Percentiles rank a stretch among this genome's conserved stretches.
phyloP scores from a whole-genome alignment of 2,888 invertebrate species.

The Drosophila melanocephala region DNA sequence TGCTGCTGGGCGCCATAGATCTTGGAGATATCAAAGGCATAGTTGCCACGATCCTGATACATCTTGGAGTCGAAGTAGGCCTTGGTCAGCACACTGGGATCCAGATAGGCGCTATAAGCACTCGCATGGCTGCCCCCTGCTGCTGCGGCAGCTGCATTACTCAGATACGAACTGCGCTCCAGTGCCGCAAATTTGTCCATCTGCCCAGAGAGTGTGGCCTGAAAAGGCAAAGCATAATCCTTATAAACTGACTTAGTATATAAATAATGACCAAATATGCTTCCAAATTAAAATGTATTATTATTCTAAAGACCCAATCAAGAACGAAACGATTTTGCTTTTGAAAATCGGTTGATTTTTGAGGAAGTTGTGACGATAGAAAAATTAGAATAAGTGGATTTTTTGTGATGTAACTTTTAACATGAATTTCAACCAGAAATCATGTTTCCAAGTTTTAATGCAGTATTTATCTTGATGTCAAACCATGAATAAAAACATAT shows the following conservation, averaged over 20 bases:
- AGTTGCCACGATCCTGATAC: constrained; percentile 86
- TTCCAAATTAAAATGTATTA: neutral
- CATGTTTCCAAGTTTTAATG: neutral
- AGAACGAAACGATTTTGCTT: too few species aligned
- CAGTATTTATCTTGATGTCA: neutral
- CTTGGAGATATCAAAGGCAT: constrained; percentile 86
- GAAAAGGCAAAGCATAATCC: constrained; percentile 25
- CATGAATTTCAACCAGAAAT: neutral
- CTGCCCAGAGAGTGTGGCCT: constrained; percentile 83
- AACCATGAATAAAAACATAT: neutral
- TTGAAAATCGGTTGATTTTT: neutral
- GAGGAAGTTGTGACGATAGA: neutral
- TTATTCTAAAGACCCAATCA: neutral
- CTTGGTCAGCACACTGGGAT: constrained; percentile 85
- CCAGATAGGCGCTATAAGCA: constrained; percentile 85
- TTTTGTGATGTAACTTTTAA: neutral
- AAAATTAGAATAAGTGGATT: neutral
- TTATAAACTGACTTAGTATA: constrained; percentile 3
- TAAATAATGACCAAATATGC: neutral
- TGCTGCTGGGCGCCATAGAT: constrained; percentile 85
- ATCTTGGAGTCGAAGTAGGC: constrained; percentile 86
- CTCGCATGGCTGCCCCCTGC: constrained; percentile 84
- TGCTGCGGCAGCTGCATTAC: constrained; percentile 84
- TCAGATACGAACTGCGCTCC: constrained; percentile 85
- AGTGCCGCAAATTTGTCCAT: constrained; percentile 86